Evolutionary conservation across 2,797 vertebrate species (phyloP).

Genomic region (Myotis planiceps): DNA sequence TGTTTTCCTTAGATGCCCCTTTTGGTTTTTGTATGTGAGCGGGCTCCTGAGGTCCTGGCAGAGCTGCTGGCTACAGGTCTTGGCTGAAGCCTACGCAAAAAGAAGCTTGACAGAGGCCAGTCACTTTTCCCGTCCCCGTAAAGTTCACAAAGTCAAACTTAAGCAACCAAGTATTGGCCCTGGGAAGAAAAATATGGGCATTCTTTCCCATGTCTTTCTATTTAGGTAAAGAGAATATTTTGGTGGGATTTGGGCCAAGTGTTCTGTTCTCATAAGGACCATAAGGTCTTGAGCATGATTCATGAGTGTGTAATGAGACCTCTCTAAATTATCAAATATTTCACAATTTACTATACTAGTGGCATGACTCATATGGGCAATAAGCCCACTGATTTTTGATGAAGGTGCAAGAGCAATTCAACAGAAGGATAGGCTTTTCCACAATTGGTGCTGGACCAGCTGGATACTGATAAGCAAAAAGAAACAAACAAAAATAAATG

Average conservation of each 20-base stretch:
- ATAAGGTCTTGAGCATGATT: conserved; percentile 45
- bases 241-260: conserved; percentile 79
- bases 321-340: neutral
- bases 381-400: neutral
- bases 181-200: conserved; percentile 76
- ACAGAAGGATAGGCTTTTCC: neutral
- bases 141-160: conserved; percentile 71
- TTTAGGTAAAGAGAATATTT: conserved; percentile 87
- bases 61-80: conserved; percentile 69
- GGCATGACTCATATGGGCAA: neutral
- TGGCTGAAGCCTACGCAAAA: conserved; percentile 38
- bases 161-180: conserved; percentile 84
- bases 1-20: conserved; percentile 77
- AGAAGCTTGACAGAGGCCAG: conserved; percentile 59
- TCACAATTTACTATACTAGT: neutral
- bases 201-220: conserved; percentile 89
- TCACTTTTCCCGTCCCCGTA: conserved; percentile 78
- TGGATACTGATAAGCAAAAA: neutral
- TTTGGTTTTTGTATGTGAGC: conserved; percentile 38
- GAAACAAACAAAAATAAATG: neutral
- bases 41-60: conserved; percentile 67
- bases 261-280: conserved; percentile 66
- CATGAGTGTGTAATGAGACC: conserved; percentile 9
- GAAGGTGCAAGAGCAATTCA: neutral
- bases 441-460: neutral